These are phyloP conservation scores for Oryzias javanicus DNA, from an alignment of 2,113 vertebrate species.

Conservation along the genomic window DNA sequence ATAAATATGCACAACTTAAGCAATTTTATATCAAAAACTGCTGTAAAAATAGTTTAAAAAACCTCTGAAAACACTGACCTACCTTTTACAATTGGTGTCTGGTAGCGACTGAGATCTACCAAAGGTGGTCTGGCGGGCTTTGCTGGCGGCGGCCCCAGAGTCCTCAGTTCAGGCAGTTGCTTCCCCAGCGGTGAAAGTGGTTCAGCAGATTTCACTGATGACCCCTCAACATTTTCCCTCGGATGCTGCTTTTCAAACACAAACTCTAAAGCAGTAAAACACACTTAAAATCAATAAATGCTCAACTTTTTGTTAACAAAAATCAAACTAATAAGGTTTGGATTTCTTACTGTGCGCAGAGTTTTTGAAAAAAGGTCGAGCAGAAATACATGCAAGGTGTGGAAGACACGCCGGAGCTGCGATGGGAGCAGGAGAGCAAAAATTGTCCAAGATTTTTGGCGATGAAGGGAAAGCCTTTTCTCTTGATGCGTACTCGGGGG, in stretches of 20 bases:
- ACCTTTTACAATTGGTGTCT: conserved; percentile 3
- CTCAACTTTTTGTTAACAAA: not conserved
- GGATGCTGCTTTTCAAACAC: conserved; percentile 17
- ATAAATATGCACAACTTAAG: conserved; percentile 8
- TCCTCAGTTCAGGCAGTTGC: conserved; percentile 72
- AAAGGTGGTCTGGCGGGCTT: conserved; percentile 83
- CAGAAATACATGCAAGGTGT: conserved; percentile 61
- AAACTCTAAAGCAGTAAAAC: conserved; percentile 22
- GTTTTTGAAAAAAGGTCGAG: conserved; percentile 64
- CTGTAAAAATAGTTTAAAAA: not conserved
- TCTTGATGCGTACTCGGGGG: conserved; percentile 14
- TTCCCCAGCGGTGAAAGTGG: conserved; percentile 53
- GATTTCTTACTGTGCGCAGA: conserved; percentile 28
- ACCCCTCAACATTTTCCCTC: conserved; percentile 1
- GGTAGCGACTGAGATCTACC: conserved; percentile 70
- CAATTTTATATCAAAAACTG: conserved; percentile 27
- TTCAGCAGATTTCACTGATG: conserved; percentile 13
- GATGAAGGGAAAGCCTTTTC: conserved; percentile 16
- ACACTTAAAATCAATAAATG: not conserved
- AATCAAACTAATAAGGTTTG: not conserved
- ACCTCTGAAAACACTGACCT: not conserved
- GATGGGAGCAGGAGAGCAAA: not conserved
- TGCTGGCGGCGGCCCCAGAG: conserved; percentile 72
- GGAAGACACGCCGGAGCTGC: conserved; percentile 33
- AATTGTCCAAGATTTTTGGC: conserved; percentile 15